A percentile compares a stretch with the other conserved stretches of the same genome.
These are phyloP conservation scores for Diogma glabrata DNA, from an alignment of 2,888 invertebrate genomes.

Conservation along the genomic window DNA sequence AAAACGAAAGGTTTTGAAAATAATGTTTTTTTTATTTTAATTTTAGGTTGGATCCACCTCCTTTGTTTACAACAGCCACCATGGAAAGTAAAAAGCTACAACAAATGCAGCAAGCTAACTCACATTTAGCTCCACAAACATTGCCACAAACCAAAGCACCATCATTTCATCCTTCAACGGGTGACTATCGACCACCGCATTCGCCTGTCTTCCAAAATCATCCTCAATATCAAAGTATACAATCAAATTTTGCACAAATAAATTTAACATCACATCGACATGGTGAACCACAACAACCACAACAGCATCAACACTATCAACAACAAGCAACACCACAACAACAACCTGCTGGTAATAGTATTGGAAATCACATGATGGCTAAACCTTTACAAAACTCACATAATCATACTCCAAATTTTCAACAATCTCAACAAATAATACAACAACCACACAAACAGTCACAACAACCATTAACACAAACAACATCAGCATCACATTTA, in stretches of 20 bases:
- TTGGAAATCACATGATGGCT: too few species aligned
- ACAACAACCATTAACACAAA: constrained; percentile 9
- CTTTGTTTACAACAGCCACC: constrained; percentile 46
- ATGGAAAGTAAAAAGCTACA: constrained; percentile 57
- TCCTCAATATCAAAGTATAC: constrained; percentile 21
- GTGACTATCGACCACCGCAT: constrained; percentile 42
- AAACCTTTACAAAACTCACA: constrained; percentile 11
- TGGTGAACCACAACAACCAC: constrained; percentile 21
- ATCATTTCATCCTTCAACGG: constrained; percentile 37
- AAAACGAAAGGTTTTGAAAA: too few species aligned
- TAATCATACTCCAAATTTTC: constrained; percentile 10
- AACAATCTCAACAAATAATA: constrained; percentile 15
- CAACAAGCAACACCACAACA: neutral
- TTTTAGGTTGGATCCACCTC: constrained; percentile 59
- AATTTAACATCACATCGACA: constrained; percentile 21
- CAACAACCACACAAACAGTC: constrained; percentile 9
- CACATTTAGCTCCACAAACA: constrained; percentile 36
- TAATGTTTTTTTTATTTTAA: constrained; percentile 4
- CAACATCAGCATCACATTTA: constrained; percentile 17
- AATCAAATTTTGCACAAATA: constrained; percentile 22
- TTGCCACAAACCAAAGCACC: constrained; percentile 39
- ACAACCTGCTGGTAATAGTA: constrained; percentile 21
- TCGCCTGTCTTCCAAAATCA: constrained; percentile 33
- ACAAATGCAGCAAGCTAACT: constrained; percentile 33
- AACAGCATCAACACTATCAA: constrained; percentile 38